Conservation (phyloP, 2,888 invertebrate genomes). For the Lasioglossum pauxillum region DNA sequence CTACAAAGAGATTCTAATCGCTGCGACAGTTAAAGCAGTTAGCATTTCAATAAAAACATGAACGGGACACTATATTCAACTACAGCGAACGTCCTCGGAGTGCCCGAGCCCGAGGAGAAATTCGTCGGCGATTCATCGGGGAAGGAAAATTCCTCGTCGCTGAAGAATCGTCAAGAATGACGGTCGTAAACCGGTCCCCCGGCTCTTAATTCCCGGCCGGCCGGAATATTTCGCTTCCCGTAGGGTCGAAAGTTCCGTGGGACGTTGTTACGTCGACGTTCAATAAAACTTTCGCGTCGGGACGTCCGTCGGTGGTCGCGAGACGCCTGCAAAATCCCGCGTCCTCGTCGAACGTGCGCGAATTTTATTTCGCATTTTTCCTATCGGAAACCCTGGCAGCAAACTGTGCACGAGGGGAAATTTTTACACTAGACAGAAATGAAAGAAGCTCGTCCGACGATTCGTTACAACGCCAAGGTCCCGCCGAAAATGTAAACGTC, state of each 20-base stretch:
- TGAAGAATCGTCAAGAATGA: slow-evolving; percentile 10
- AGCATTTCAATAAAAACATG: background rate
- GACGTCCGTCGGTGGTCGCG: background rate
- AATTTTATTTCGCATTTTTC: background rate
- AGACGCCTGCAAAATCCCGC: background rate
- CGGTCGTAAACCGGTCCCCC: slow-evolving; percentile 3
- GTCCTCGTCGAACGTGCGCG: background rate
- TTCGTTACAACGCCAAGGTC: background rate
- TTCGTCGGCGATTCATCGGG: background rate
- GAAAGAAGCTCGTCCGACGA: background rate
- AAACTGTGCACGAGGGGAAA: background rate
- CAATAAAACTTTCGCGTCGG: background rate
- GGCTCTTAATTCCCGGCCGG: background rate
- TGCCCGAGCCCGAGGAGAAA: background rate
- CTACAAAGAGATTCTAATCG: background rate
- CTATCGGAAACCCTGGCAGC: background rate
- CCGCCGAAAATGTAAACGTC: background rate
- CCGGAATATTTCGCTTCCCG: background rate
- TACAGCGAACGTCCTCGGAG: background rate
- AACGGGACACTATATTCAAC: background rate
- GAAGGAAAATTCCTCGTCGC: background rate
- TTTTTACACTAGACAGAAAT: background rate
- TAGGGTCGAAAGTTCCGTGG: slow-evolving; percentile 1
- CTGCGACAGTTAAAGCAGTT: too few species aligned
- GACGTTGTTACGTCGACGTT: slow-evolving; percentile 20